phyloP scores from a whole-genome alignment of 1,140 invertebrate genomes.

The Caenorhabditis inopinata region DNA sequence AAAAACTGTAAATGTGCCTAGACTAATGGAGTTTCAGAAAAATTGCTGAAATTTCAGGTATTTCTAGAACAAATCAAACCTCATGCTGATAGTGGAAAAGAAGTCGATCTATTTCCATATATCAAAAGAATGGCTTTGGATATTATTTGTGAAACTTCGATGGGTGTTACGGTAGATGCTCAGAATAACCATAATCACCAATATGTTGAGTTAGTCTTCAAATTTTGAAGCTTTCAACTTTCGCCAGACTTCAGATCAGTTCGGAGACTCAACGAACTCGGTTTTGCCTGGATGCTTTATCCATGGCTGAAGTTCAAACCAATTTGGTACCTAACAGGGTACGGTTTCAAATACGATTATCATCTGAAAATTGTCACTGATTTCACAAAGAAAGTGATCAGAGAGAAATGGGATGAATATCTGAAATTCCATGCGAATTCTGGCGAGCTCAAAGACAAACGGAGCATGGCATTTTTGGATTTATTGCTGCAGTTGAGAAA shows the following conservation, averaged over 20 bases:
- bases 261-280: no score
- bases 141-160: not conserved
- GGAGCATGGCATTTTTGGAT: constrained; percentile 87
- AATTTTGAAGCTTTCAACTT: no score
- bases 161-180: not conserved
- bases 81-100: no score
- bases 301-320: constrained; percentile 79
- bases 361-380: constrained; percentile 72
- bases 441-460: constrained; percentile 70
- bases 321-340: constrained; percentile 78
- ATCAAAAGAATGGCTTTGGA: not conserved
- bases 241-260: no score
- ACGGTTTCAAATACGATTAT: constrained; percentile 75
- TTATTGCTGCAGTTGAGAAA: constrained; percentile 79
- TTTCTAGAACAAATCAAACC: no score
- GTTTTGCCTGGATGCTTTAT: no score
- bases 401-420: not conserved
- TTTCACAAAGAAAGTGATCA: constrained; percentile 50
- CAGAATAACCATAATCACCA: not conserved
- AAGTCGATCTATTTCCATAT: not conserved
- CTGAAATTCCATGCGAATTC: not conserved
- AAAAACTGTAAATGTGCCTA: no score
- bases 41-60: no score
- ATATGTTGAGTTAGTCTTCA: no score
- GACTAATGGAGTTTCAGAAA: no score